These are phyloP conservation scores for Cylindroiulus punctatus DNA, from an alignment of 2,888 invertebrate genomes.

Conservation along the genomic window DNA sequence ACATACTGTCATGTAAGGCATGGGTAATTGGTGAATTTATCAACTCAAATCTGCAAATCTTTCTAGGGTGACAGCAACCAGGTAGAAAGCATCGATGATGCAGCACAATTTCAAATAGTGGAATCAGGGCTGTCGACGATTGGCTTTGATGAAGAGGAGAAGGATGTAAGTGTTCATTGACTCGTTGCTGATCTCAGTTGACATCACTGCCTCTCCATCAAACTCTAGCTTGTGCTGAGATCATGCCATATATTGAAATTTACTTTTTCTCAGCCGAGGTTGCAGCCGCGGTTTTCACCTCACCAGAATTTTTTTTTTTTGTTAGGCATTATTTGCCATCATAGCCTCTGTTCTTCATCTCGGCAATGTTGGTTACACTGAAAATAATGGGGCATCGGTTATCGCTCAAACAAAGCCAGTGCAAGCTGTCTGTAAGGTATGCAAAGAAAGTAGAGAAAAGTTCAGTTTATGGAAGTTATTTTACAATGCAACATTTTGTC, in stretches of 20 bases:
- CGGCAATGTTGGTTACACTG: slow-evolving; percentile 84
- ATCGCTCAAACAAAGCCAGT: slow-evolving; percentile 75
- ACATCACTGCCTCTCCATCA: too few relatives aligned
- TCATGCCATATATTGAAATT: too few relatives aligned
- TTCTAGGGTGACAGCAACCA: slow-evolving; percentile 63
- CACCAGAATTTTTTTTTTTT: slow-evolving; percentile 49
- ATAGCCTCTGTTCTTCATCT: slow-evolving; percentile 86
- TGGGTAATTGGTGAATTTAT: too few relatives aligned
- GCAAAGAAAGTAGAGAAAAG: background rate
- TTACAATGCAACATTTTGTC: background rate
- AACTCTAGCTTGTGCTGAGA: too few relatives aligned
- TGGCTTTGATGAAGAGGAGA: slow-evolving; percentile 78
- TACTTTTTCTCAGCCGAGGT: too few relatives aligned
- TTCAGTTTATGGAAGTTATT: background rate
- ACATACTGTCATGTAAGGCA: too few relatives aligned
- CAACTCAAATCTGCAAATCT: background rate
- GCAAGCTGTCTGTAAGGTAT: slow-evolving; percentile 76
- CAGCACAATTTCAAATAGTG: slow-evolving; percentile 76
- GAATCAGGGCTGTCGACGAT: slow-evolving; percentile 80
- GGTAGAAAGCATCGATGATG: slow-evolving; percentile 69
- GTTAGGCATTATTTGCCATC: slow-evolving; percentile 74
- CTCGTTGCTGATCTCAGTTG: background rate
- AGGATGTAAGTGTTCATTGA: slow-evolving; percentile 73
- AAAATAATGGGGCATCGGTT: slow-evolving; percentile 74
- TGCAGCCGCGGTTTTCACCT: too few relatives aligned